Percentiles rank a stretch among this genome's conserved stretches.
Evolutionary conservation across 2,797 vertebrate species (phyloP).

Genomic region (Vespertilio murinus): DNA sequence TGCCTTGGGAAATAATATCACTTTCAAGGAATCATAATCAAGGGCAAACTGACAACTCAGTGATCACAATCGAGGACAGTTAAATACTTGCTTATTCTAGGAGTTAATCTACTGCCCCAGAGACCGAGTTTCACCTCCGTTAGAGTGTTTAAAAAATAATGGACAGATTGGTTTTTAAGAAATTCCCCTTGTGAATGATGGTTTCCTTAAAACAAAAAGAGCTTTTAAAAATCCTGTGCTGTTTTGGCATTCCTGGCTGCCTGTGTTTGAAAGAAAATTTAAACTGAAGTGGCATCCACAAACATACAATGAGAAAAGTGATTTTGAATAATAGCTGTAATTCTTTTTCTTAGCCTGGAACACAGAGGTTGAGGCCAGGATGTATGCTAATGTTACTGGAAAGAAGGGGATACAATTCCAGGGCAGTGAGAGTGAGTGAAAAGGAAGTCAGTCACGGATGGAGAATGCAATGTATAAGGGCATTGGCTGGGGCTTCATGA

Average conservation of each 20-base stretch:
- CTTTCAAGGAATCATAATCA: conserved; percentile 60
- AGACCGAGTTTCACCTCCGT: conserved; percentile 12
- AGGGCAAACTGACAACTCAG: conserved; percentile 46
- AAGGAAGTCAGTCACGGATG: neutral
- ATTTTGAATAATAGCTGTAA: neutral
- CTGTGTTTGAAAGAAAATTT: conserved; percentile 2
- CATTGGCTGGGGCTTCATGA: neutral
- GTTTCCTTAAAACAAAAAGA: conserved; percentile 35
- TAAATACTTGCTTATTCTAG: conserved; percentile 47
- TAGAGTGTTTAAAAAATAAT: conserved; percentile 18
- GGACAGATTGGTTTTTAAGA: conserved; percentile 6
- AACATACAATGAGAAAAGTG: neutral
- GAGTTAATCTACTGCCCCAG: conserved; percentile 17
- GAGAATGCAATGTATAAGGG: neutral
- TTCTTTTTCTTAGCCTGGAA: conserved; percentile 5
- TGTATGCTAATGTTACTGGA: neutral
- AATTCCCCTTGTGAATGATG: neutral
- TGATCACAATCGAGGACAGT: conserved; percentile 61
- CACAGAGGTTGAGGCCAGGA: neutral
- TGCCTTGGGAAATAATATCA: conserved; percentile 47
- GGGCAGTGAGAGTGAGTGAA: neutral
- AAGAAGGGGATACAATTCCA: neutral
- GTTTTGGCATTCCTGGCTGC: neutral
- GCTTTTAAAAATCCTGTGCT: neutral
- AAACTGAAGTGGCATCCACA: neutral